Evolutionary conservation across 2,797 vertebrate genomes (phyloP).

Genomic region (Malacoctenus gilli): DNA sequence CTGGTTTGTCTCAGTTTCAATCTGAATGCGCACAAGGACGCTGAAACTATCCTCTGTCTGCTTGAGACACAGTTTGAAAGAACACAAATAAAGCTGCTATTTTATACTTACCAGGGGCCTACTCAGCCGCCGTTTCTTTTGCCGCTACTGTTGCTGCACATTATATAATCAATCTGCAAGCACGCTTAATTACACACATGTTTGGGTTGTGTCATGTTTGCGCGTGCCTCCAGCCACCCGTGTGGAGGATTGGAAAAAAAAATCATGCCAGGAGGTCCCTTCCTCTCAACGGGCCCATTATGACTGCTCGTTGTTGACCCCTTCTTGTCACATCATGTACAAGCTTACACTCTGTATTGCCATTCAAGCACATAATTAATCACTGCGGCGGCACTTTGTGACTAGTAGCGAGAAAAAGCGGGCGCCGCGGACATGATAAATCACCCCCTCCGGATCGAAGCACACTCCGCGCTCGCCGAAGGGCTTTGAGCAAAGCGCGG

Average conservation of each 20-base stretch:
- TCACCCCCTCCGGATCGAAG: slow-evolving; percentile 76
- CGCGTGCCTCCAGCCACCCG: neutral
- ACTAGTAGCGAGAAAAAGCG: slow-evolving; percentile 68
- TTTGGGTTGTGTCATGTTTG: slow-evolving; percentile 21
- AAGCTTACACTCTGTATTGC: slow-evolving; percentile 64
- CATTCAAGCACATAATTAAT: slow-evolving; percentile 78
- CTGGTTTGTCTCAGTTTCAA: too few relatives aligned
- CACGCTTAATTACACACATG: slow-evolving; percentile 19
- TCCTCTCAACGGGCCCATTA: slow-evolving; percentile 42
- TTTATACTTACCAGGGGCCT: too few relatives aligned
- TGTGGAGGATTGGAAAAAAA: slow-evolving; percentile 24
- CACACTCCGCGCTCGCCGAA: slow-evolving; percentile 74
- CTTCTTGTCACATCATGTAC: slow-evolving; percentile 64
- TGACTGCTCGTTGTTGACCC: slow-evolving; percentile 71
- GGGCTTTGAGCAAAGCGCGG: slow-evolving; percentile 84
- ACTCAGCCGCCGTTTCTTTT: too few relatives aligned
- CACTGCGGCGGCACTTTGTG: slow-evolving; percentile 70
- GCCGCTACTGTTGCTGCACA: too few relatives aligned
- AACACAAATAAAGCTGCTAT: too few relatives aligned
- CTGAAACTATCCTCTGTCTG: too few relatives aligned
- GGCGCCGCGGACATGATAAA: slow-evolving; percentile 81
- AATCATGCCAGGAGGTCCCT: slow-evolving; percentile 29
- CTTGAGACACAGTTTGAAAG: too few relatives aligned
- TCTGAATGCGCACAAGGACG: too few relatives aligned
- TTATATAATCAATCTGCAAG: slow-evolving; percentile 8